Evolutionary conservation across 35 echinoderm and acorn worm genomes (phyloP), one percentile per base, ranked within the genome.

Genomic region (Apostichopus parvimensis): DNA sequence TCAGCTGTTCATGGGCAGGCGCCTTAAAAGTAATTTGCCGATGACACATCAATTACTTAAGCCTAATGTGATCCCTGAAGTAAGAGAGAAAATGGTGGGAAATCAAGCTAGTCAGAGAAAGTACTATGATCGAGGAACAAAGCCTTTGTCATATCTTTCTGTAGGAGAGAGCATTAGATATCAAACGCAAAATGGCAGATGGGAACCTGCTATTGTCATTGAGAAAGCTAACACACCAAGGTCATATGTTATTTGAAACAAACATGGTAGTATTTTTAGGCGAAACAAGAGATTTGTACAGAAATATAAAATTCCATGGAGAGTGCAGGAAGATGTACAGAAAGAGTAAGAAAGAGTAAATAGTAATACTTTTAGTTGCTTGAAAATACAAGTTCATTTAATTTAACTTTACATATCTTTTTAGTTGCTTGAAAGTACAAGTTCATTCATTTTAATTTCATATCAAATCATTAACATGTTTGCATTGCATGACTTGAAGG

Each of bases 1-100:
- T 21, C 80, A 83, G 8, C 17, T 83, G 15, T 54, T 83, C 20
- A 83, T 83, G 80, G 80, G 80, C 13, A 53, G 80, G 56, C 13
- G 80, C 22, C 53, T 57, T 5, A 83, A 55, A 18, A 83, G 53
- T 83, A 53, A 57, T 20, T 57, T 83, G 52, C 80, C 80, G 18
- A 83, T 57, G 2, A 83, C 52, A 11, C 10, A 12, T 10, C 11
- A 57, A 21, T 28, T 83, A 83, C 80, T 83, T 20, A 15, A 56
- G 12, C 80, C 80, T 1, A n/a, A 83, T 1, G 11, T 57, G 15
- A 54, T 57, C 12, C 4, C 4, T 6, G 15, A 54, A n/a, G 80
- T 56, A 6, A 54, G 52, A 6, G 53, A 83, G 21, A 53, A 56
- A 82, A 11, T 83, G 21, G 4, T 56, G 6, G 56, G 58, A 56